phyloP scores from a whole-genome alignment of 2,888 invertebrate genomes.

The Thymelicus lineola region DNA sequence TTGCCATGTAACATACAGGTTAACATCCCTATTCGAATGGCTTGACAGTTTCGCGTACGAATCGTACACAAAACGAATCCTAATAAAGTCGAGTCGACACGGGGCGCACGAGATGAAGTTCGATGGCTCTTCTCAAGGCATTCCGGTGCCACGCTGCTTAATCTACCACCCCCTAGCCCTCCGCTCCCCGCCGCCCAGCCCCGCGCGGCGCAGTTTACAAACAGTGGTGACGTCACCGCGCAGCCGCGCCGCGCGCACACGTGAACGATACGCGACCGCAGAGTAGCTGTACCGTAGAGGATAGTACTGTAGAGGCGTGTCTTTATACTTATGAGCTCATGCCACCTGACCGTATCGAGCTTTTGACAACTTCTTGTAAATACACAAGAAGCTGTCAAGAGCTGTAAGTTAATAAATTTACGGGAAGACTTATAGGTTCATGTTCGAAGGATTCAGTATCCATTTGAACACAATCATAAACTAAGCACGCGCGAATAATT shows the following conservation, averaged over 20 bases:
- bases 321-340: background rate
- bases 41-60: background rate
- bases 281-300: background rate
- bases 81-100: background rate
- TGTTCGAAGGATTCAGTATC: too few relatives aligned
- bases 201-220: conserved; percentile 14
- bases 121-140: conserved; percentile 20
- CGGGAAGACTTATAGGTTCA: too few relatives aligned
- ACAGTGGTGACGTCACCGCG: conserved; percentile 28
- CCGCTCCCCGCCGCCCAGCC: background rate
- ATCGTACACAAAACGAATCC: background rate
- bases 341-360: too few relatives aligned
- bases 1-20: background rate
- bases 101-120: conserved; percentile 1
- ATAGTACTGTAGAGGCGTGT: background rate
- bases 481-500: too few relatives aligned
- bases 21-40: background rate
- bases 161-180: background rate
- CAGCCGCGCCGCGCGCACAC: conserved; percentile 15
- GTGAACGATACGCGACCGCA: conserved; percentile 9
- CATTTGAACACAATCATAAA: too few relatives aligned
- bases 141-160: conserved; percentile 17
- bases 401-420: too few relatives aligned
- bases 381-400: too few relatives aligned
- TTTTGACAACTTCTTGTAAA: too few relatives aligned